Conservation (phyloP, 2,888 invertebrate genomes). For the Exephanes ischioxanthus region DNA sequence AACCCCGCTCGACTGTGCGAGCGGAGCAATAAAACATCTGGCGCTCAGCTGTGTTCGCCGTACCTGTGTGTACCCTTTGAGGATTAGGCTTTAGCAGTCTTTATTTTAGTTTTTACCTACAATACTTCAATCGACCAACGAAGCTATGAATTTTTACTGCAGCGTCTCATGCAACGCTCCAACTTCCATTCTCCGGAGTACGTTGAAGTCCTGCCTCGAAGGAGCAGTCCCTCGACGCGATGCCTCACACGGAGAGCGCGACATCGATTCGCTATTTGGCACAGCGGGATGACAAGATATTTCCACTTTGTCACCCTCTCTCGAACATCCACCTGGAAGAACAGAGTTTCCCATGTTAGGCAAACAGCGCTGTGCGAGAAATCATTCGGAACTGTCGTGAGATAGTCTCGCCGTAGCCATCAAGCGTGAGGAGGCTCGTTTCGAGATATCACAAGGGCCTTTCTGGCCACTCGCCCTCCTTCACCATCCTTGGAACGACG, state of each 20-base stretch:
- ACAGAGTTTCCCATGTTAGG: not conserved
- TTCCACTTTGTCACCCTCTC: not conserved
- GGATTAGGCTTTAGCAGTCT: not conserved
- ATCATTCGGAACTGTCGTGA: constrained; percentile 70
- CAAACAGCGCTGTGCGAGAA: constrained; percentile 60
- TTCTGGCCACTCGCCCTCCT: constrained; percentile 40
- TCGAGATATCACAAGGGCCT: constrained; percentile 66
- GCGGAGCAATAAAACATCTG: not conserved
- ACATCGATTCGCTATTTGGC: constrained; percentile 74
- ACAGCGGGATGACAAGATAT: constrained; percentile 68
- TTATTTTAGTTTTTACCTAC: not conserved
- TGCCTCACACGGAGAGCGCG: constrained; percentile 62
- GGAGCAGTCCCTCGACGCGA: constrained; percentile 22
- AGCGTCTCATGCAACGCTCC: too few relatives aligned
- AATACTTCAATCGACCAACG: too few relatives aligned
- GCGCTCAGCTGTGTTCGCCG: not conserved
- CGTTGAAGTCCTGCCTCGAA: not conserved
- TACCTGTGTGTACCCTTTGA: not conserved
- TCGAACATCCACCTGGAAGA: not conserved
- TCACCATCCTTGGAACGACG: constrained; percentile 51
- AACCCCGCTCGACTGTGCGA: not conserved
- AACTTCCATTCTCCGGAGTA: constrained; percentile 52
- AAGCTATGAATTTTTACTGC: too few relatives aligned
- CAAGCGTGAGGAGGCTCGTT: constrained; percentile 57
- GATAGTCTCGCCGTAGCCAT: constrained; percentile 38